phyloP scores from a whole-genome alignment of 1,140 invertebrate species.

The Scaptomyza graminum region DNA sequence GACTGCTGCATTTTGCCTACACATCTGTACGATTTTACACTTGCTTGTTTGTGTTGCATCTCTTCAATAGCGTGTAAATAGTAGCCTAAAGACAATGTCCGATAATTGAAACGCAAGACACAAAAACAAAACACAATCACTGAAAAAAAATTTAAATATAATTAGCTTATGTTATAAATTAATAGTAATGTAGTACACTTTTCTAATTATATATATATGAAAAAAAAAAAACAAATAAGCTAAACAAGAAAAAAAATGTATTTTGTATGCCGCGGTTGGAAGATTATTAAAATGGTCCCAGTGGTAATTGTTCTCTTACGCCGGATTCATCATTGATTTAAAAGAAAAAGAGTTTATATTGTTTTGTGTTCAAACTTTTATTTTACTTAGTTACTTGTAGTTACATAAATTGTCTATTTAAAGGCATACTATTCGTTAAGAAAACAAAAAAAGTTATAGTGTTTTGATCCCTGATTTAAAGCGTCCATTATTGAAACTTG shows the following conservation, averaged over 20 bases:
- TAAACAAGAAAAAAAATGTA: slow-evolving; percentile 16
- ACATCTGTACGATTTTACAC: slow-evolving; percentile 62
- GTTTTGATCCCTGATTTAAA: background rate
- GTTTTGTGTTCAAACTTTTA: too few species aligned
- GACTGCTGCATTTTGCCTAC: slow-evolving; percentile 14
- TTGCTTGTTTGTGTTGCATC: slow-evolving; percentile 57
- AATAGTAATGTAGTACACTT: slow-evolving; percentile 81
- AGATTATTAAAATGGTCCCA: too few species aligned
- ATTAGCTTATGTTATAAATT: slow-evolving; percentile 79
- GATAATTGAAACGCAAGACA: slow-evolving; percentile 61
- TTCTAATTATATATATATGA: slow-evolving; percentile 72
- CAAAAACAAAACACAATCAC: slow-evolving; percentile 53
- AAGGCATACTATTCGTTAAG: too few species aligned
- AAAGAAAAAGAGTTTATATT: too few species aligned
- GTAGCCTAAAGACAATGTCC: slow-evolving; percentile 64
- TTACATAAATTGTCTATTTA: background rate
- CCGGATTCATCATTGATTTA: too few species aligned
- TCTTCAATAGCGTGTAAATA: slow-evolving; percentile 71
- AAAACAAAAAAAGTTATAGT: background rate
- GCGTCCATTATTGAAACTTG: background rate
- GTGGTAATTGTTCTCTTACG: too few species aligned
- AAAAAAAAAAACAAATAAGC: slow-evolving; percentile 36
- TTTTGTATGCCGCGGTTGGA: background rate
- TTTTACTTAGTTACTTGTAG: background rate
- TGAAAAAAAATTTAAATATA: slow-evolving; percentile 68